Evolutionary conservation across 2,797 vertebrate genomes (phyloP), one percentile per base, ranked within the genome.

Genomic region (Pangasius larnaudii): DNA sequence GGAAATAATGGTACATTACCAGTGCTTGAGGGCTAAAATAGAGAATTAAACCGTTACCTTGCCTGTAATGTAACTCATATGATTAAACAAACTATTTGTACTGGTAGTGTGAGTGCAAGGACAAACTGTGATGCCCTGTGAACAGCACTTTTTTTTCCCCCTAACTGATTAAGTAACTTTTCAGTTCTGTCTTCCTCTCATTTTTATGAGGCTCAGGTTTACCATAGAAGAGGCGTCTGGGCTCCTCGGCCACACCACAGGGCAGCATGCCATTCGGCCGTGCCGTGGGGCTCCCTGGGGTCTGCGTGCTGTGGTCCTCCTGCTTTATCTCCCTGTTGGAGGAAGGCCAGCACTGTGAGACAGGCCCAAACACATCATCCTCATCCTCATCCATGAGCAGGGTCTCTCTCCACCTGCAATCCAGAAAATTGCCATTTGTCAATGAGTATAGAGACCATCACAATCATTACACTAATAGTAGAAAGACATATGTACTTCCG

Each of bases 361-460:
- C 93, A 80, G 94, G 92, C 94, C 93, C 93, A 91, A 95, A 96
- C 91, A 96, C 96, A 95, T 96, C 96, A 86, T 96, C 96, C 92
- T 97, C 96, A 90, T 96, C 96, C 93, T 96, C 96, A 87, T 96
- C 96, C 96, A 96, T 97, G 89, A 93, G 95, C 92, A 83, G 93
- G 89, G 89, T 81, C 92, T 94, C 87, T 91, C 89, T 90, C 93
- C 91, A 88, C 92, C 94, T 95, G 82, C 16, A 87, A 51, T 30
- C 36, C 46, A 53, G 46, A 79, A 51, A 53, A 58, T 14, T n/a
- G 1, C 5, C 22, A 11, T 24, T 1, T 3, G 53, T 36, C 9
- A 67, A 5, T 51, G 4, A 30, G 2, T 30, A 74, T 10, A 74
- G n/a, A 19, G 13, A 39, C 18, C 30, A 79, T 82, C 13, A 6